Conservation (phyloP, 2,888 invertebrate genomes). For the Harpagoxenus sublaevis region DNA sequence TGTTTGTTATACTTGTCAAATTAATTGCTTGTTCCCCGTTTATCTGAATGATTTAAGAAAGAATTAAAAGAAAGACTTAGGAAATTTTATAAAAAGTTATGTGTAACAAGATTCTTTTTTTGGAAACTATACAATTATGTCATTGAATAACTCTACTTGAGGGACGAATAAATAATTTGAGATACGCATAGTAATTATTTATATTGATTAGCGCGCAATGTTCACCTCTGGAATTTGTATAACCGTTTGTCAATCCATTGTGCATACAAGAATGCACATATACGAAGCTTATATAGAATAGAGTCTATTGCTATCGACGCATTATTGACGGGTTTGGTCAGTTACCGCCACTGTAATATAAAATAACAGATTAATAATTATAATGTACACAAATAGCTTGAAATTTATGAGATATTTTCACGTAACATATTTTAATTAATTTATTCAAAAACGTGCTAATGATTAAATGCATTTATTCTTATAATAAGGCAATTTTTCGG, state of each 20-base stretch:
- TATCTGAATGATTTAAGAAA: not conserved
- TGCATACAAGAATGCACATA: conserved; percentile 19
- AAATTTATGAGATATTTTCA: conserved; percentile 13
- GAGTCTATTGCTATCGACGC: conserved; percentile 17
- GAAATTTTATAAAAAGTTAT: not conserved
- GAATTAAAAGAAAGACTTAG: not conserved
- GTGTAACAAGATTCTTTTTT: not conserved
- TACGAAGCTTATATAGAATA: conserved; percentile 1
- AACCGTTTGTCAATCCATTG: conserved; percentile 18
- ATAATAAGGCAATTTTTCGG: not conserved
- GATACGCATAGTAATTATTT: conserved; percentile 12
- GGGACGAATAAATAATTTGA: not conserved
- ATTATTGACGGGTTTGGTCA: not conserved
- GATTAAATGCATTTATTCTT: conserved; percentile 3
- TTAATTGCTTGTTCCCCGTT: not conserved
- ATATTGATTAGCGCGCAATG: not conserved
- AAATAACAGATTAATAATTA: conserved; percentile 22
- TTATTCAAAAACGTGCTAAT: not conserved
- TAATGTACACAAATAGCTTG: not conserved
- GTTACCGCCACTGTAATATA: not conserved
- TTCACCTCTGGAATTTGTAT: conserved; percentile 10
- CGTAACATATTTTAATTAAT: not conserved
- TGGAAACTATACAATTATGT: not conserved
- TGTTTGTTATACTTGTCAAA: not conserved
- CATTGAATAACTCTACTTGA: not conserved